A percentile compares a stretch with the other conserved stretches of the same genome.
Conservation (phyloP, 1,140 invertebrate genomes). For the Drosophila kepulauana region DNA sequence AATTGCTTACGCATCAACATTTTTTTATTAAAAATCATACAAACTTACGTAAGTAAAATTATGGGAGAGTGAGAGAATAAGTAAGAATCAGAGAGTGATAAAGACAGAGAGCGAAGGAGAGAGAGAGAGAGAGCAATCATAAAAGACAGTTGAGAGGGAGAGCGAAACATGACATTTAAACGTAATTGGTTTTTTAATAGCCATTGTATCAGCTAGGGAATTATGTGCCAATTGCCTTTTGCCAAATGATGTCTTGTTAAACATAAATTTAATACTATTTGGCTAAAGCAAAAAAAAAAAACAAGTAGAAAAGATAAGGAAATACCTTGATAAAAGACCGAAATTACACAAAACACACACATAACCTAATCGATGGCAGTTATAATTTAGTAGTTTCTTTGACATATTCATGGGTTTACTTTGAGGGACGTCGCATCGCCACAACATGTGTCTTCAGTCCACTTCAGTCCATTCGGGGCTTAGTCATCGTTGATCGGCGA, state of each 20-base stretch:
- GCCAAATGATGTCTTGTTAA: constrained; percentile 72
- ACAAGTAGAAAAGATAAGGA: constrained; percentile 41
- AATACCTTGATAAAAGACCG: constrained; percentile 5
- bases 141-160: not conserved
- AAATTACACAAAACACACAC: constrained; percentile 8
- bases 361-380: constrained; percentile 10
- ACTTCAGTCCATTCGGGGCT: constrained; percentile 12
- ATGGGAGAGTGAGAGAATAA: constrained; percentile 16
- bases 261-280: constrained; percentile 70
- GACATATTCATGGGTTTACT: not conserved
- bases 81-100: constrained; percentile 1
- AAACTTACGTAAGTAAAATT: constrained; percentile 29
- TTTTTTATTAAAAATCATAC: constrained; percentile 37
- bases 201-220: constrained; percentile 70
- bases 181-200: constrained; percentile 82
- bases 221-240: constrained; percentile 76
- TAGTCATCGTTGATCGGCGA: constrained; percentile 20
- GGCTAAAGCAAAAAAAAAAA: not conserved
- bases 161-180: constrained; percentile 68
- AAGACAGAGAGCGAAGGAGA: not conserved
- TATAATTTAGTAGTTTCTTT: constrained; percentile 15
- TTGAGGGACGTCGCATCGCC: constrained; percentile 1
- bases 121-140: not conserved
- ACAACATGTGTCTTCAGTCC: not conserved
- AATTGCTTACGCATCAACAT: constrained; percentile 68